Base-by-base conservation (phyloP, 2,797 vertebrate species). In the Sparidentex hasta region DNA sequence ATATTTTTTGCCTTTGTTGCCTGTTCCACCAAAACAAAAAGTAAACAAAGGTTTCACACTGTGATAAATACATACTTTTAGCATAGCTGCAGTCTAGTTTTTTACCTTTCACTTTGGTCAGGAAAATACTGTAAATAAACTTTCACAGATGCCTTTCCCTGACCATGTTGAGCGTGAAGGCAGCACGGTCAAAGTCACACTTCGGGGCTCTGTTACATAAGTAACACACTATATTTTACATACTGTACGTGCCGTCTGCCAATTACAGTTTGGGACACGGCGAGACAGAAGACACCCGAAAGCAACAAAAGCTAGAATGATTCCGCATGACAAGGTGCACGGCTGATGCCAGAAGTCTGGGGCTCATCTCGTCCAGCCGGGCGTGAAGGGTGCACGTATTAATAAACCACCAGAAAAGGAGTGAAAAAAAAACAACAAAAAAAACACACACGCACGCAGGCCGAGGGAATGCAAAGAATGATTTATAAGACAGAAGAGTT, bases 381-480 rank as follows among this genome's bases (percentile, higher is more conserved):
- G 90, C 89, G 78, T 94, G 92, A 94, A 94, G 91, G 91, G 89
- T 91, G 88, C 81, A 75, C 84, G 82, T 77, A 87, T 90, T 92
- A 93, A 92, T 92, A 93, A 93, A 91, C 80, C 87, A 82, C 76
- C 82, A 90, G 87, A 93, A 87, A 89, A 81, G 84, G 56, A 83
- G 62, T 63, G 68, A 43, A 80, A 69, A 61, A 61, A 51, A 70
- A 68, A 18, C 55, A 7, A n/a, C n/a, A n/a, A n/a, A n/a, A n/a
- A n/a, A 33, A 1, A 7, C 33, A 33, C 33, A 33, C 33, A 3
- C 29, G 29, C 33, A 33, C 33, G 7, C 33, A 63, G 81, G 59
- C 65, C 29, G 68, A 81, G 85, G 61, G 69, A 85, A 92, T 85
- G 86, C 47, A 71, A 86, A 59, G 78, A 72, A 80, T 92, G 92